Percentiles rank a stretch among this genome's conserved stretches.
phyloP scores from a whole-genome alignment of 2,797 vertebrate species.

The Schizothorax lantsangensis region DNA sequence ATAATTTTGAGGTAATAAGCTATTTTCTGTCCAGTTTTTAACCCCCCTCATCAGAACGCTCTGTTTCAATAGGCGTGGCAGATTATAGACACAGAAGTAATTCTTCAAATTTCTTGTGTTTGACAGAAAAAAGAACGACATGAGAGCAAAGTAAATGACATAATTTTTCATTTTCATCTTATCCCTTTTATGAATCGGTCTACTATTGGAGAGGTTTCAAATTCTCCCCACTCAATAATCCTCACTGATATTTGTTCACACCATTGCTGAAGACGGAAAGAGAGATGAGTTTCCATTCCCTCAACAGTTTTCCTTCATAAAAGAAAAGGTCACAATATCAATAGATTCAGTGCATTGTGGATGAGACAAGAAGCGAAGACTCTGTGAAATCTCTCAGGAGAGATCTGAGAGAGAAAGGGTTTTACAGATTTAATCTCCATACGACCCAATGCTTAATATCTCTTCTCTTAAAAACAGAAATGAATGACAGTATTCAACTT shows the following conservation, averaged over 20 bases:
- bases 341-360: conserved; percentile 3
- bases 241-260: conserved; percentile 23
- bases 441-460: background rate
- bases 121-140: background rate
- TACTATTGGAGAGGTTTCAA: background rate
- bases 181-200: background rate
- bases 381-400: background rate
- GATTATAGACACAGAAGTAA: no score
- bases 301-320: conserved; percentile 26
- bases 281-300: conserved; percentile 26
- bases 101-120: no score
- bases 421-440: conserved; percentile 2
- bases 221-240: conserved; percentile 17
- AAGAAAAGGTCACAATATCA: conserved; percentile 30
- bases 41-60: no score
- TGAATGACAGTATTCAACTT: background rate
- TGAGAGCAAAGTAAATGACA: background rate
- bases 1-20: no score
- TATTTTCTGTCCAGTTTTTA: no score
- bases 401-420: background rate
- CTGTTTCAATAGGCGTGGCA: no score
- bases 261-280: background rate
- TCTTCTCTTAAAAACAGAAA: background rate
- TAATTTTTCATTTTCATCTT: background rate
- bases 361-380: conserved; percentile 2